Evolutionary conservation across 2,888 invertebrate species (phyloP).

Genomic region (Synanthedon andrenaeformis): DNA sequence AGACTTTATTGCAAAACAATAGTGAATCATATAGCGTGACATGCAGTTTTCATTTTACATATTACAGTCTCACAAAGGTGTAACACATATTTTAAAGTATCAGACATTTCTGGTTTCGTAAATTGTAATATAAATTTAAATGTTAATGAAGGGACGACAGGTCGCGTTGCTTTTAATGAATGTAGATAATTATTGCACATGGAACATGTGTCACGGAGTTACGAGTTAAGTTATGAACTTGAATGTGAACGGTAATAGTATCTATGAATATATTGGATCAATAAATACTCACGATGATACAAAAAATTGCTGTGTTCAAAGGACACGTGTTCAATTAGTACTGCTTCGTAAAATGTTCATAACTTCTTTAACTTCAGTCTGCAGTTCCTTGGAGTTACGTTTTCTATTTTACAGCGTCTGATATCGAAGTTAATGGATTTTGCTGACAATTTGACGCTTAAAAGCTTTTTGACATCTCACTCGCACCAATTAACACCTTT

Average conservation of each 20-base stretch:
- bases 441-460: constrained; percentile 46
- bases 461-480: constrained; percentile 63
- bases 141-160: constrained; percentile 53
- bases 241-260: not conserved
- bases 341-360: not conserved
- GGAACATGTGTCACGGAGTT: constrained; percentile 40
- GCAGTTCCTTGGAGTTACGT: not conserved
- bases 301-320: not conserved
- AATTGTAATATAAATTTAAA: constrained; percentile 49
- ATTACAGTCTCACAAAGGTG: constrained; percentile 35
- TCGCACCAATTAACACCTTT: constrained; percentile 28
- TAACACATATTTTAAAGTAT: constrained; percentile 36
- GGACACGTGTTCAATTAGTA: not conserved
- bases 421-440: constrained; percentile 39
- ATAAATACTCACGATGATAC: too few relatives aligned
- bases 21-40: constrained; percentile 12
- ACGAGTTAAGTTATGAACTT: constrained; percentile 5
- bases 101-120: constrained; percentile 42
- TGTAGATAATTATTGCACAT: constrained; percentile 33
- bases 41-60: constrained; percentile 17
- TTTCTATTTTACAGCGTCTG: not conserved
- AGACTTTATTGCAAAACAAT: constrained; percentile 30
- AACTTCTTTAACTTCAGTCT: not conserved
- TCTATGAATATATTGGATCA: not conserved
- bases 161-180: constrained; percentile 38